Percentiles rank a stretch among this genome's conserved stretches.
phyloP scores from a whole-genome alignment of 2,113 vertebrate genomes.

The Actinemys pallida region DNA sequence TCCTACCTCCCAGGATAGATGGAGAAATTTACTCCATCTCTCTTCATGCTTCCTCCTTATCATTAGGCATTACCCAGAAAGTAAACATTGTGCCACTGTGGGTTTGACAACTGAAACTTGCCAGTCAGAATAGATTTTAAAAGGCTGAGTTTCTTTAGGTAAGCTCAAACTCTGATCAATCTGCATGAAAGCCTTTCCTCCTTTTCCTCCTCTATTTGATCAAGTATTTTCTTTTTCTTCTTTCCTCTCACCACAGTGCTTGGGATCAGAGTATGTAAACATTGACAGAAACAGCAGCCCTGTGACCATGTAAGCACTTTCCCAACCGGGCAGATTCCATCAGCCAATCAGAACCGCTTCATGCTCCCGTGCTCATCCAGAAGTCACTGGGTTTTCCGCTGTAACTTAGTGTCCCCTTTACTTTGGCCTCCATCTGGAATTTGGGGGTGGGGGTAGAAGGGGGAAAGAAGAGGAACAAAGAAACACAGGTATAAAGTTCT shows the following conservation, averaged over 20 bases:
- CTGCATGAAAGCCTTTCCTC: slow-evolving; percentile 80
- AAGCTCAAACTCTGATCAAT: slow-evolving; percentile 76
- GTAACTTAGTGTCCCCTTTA: slow-evolving; percentile 93
- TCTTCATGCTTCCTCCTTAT: slow-evolving; percentile 53
- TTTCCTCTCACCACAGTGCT: slow-evolving; percentile 87
- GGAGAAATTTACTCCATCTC: slow-evolving; percentile 70
- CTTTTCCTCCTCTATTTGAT: slow-evolving; percentile 84
- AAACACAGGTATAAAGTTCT: background rate
- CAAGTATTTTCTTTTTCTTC: slow-evolving; percentile 83
- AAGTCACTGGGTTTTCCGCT: slow-evolving; percentile 96
- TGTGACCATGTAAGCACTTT: slow-evolving; percentile 81
- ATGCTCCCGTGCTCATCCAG: slow-evolving; percentile 75
- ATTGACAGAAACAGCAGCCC: slow-evolving; percentile 87
- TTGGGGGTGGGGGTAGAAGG: slow-evolving; percentile 57
- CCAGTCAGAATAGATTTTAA: slow-evolving; percentile 74
- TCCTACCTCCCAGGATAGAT: slow-evolving; percentile 66
- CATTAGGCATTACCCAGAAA: slow-evolving; percentile 49
- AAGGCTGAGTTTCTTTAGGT: slow-evolving; percentile 73
- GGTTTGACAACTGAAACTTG: slow-evolving; percentile 84
- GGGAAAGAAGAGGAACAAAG: slow-evolving; percentile 33
- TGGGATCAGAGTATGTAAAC: slow-evolving; percentile 89
- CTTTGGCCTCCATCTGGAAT: slow-evolving; percentile 96
- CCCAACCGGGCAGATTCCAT: slow-evolving; percentile 80
- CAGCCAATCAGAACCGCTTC: slow-evolving; percentile 80
- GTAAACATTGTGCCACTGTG: slow-evolving; percentile 81